Evolutionary conservation across 2,888 invertebrate genomes (phyloP).

Genomic region (Troides oblongomaculatus): DNA sequence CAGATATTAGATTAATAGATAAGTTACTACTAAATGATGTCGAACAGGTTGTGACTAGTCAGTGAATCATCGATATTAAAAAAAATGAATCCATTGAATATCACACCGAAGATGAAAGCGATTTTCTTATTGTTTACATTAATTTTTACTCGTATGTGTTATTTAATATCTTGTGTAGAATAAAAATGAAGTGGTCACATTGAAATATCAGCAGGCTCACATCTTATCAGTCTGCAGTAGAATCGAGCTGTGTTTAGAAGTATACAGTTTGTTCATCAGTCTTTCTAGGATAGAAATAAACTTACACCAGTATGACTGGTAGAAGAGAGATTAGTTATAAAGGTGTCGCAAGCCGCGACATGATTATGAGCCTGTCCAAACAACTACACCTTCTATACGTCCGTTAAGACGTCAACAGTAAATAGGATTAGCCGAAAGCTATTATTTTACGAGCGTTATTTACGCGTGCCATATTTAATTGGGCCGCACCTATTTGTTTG

Average conservation of each 20-base stretch:
- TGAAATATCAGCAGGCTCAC: slow-evolving; percentile 59
- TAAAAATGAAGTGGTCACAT: slow-evolving; percentile 56
- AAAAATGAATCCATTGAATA: slow-evolving; percentile 45
- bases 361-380: slow-evolving; percentile 35
- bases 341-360: slow-evolving; percentile 22
- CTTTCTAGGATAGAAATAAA: not conserved
- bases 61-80: slow-evolving; percentile 50
- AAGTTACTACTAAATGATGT: slow-evolving; percentile 48
- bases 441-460: slow-evolving; percentile 59
- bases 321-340: slow-evolving; percentile 2
- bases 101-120: slow-evolving; percentile 60
- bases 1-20: slow-evolving; percentile 33
- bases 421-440: slow-evolving; percentile 53
- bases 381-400: slow-evolving; percentile 42
- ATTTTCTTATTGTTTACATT: slow-evolving; percentile 53
- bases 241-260: not conserved
- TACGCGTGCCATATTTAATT: slow-evolving; percentile 69
- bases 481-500: slow-evolving; percentile 60
- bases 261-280: no score
- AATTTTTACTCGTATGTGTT: slow-evolving; percentile 52
- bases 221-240: slow-evolving; percentile 32
- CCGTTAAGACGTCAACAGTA: slow-evolving; percentile 40
- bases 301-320: slow-evolving; percentile 7
- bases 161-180: slow-evolving; percentile 52
- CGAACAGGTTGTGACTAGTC: slow-evolving; percentile 42